These are phyloP conservation scores for Urocitellus parryii DNA, from an alignment of 2,113 vertebrate species.

Conservation along the genomic window DNA sequence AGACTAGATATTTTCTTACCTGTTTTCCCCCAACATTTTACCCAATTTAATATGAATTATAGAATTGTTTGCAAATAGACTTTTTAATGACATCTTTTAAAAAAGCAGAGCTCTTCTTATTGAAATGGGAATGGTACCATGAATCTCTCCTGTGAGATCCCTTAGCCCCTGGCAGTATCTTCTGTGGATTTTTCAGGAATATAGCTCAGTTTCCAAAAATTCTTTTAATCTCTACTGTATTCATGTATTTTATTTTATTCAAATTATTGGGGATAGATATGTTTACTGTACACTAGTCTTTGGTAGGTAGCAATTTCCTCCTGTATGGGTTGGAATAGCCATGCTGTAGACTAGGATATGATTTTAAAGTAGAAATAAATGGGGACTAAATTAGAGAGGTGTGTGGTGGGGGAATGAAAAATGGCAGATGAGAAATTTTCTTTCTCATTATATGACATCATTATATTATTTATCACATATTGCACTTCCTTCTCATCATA, in stretches of 20 bases:
- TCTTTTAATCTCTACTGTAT: neutral
- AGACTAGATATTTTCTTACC: neutral
- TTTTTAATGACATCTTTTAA: neutral
- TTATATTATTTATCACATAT: no score
- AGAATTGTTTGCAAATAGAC: neutral
- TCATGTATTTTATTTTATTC: neutral
- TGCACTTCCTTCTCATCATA: neutral
- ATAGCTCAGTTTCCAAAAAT: neutral
- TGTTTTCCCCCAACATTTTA: neutral
- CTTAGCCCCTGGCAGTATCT: neutral
- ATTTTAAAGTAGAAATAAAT: constrained; percentile 58
- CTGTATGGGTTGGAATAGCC: neutral
- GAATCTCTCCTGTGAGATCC: neutral
- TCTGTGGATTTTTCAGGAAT: neutral
- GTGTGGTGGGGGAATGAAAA: neutral
- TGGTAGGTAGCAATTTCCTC: neutral
- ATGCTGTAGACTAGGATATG: neutral
- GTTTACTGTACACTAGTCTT: neutral
- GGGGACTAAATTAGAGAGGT: neutral
- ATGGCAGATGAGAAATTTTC: neutral
- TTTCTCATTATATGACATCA: neutral
- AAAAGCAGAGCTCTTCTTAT: neutral
- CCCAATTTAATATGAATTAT: neutral
- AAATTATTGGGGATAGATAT: neutral
- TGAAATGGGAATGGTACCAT: neutral